Percentiles rank a stretch among this genome's conserved stretches.
Conservation (phyloP, 2,888 invertebrate species). For the Hirtodrosophila confusa region DNA sequence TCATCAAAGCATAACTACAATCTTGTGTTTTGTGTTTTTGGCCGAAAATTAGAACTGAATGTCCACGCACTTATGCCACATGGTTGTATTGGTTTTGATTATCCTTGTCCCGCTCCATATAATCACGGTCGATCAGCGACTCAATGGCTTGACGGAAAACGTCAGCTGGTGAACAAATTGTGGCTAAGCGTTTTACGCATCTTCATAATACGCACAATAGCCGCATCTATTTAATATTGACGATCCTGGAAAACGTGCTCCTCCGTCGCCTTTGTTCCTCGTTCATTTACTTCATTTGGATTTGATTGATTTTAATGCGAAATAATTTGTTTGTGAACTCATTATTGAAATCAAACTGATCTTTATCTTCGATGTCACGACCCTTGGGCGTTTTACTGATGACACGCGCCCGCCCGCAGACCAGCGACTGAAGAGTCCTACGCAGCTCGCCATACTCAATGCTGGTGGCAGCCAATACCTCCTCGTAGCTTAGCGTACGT, state of each 20-base stretch:
- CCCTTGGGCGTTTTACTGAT: conserved; percentile 95
- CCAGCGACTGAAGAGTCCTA: conserved; percentile 97
- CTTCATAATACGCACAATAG: conserved; percentile 99
- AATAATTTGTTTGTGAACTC: conserved; percentile 98
- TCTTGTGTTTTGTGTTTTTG: conserved; percentile 33
- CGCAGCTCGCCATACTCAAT: conserved; percentile 97
- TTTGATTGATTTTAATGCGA: conserved; percentile 99
- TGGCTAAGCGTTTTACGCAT: conserved; percentile 98
- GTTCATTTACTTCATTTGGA: conserved; percentile 99
- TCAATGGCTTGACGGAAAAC: conserved; percentile 99
- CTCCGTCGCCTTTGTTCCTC: conserved; percentile 98
- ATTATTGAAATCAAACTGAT: conserved; percentile 95
- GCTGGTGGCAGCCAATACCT: conserved; percentile 95
- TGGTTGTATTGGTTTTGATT: conserved; percentile 99
- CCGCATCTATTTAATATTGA: conserved; percentile 99
- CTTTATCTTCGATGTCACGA: conserved; percentile 94
- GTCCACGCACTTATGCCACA: conserved; percentile 90
- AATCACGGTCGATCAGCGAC: conserved; percentile 99
- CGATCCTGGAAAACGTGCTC: conserved; percentile 99
- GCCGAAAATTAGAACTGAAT: conserved; percentile 24
- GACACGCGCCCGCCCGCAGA: conserved; percentile 98
- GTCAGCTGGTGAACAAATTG: conserved; percentile 98
- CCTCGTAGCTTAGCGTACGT: conserved; percentile 92
- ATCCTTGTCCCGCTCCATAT: conserved; percentile 99
- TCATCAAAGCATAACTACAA: conserved; percentile 17